phyloP scores from a whole-genome alignment of 23 tunicate species.

The Styela clava region DNA sequence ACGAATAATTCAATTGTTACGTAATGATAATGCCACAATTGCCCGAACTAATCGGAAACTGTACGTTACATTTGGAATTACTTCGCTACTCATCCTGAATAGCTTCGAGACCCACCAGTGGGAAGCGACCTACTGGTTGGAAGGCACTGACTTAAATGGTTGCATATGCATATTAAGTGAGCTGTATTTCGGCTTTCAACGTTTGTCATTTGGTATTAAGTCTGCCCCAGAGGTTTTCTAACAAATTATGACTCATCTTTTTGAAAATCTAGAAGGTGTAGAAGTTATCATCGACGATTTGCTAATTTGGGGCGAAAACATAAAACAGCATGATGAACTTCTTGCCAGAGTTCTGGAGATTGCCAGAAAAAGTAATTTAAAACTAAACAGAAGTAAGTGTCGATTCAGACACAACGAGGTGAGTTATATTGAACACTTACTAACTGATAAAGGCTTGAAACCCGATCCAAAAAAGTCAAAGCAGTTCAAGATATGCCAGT shows the following conservation, averaged over 20 bases:
- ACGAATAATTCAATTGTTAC: too few relatives aligned
- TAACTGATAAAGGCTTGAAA: neutral
- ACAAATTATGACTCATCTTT: slow-evolving; percentile 24
- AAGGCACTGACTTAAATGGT: too few relatives aligned
- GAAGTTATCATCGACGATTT: slow-evolving; percentile 25
- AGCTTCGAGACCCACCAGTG: too few relatives aligned
- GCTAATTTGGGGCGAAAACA: slow-evolving; percentile 15
- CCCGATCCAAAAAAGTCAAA: neutral
- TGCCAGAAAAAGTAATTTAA: neutral
- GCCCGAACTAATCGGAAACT: too few relatives aligned
- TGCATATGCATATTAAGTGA: too few relatives aligned
- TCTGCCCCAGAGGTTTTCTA: slow-evolving; percentile 51
- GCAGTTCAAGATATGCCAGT: neutral
- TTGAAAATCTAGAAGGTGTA: slow-evolving; percentile 16
- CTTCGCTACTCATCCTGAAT: too few relatives aligned
- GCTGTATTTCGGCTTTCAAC: slow-evolving; percentile 45
- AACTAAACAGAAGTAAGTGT: slow-evolving; percentile 25
- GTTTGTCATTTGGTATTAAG: slow-evolving; percentile 34
- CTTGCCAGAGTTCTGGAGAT: slow-evolving; percentile 4
- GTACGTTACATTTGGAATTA: too few relatives aligned
- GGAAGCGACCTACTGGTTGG: too few relatives aligned
- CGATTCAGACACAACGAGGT: neutral
- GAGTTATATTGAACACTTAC: slow-evolving; percentile 1
- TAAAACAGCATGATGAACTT: slow-evolving; percentile 11
- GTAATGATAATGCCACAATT: too few relatives aligned